phyloP scores from a whole-genome alignment of 2,797 vertebrate species.

The Ficedula albicollis region DNA sequence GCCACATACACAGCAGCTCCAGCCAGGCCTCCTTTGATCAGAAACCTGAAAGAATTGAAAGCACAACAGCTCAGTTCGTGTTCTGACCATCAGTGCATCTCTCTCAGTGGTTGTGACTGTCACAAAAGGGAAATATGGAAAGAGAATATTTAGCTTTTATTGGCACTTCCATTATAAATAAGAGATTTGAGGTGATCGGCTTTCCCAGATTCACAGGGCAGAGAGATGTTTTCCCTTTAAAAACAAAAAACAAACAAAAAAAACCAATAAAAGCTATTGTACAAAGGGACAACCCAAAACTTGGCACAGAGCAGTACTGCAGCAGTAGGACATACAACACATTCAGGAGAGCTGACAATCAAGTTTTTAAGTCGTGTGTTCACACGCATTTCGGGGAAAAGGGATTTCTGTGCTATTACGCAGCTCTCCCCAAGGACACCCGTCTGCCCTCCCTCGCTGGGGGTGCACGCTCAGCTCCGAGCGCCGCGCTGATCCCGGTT shows the following conservation, averaged over 20 bases:
- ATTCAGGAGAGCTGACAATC: not conserved
- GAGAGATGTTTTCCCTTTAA: not conserved
- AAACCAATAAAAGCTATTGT: not conserved
- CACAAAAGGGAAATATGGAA: not conserved
- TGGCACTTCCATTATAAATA: not conserved
- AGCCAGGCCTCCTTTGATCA: constrained; percentile 87
- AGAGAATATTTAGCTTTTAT: not conserved
- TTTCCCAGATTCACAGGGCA: not conserved
- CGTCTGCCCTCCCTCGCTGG: not conserved
- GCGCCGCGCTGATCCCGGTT: rapidly evolving
- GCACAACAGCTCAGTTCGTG: not conserved
- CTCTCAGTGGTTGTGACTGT: not conserved
- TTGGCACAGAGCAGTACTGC: not conserved
- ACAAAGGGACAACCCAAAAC: not conserved
- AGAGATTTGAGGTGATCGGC: not conserved
- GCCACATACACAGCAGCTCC: constrained; percentile 89
- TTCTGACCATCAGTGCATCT: not conserved
- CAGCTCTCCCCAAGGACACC: not conserved
- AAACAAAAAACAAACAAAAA: not conserved
- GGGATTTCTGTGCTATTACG: not conserved
- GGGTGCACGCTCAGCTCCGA: rapidly evolving
- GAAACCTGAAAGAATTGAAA: constrained; percentile 77
- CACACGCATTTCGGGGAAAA: not conserved
- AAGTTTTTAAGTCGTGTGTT: rapidly evolving
- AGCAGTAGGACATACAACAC: rapidly evolving